Evolutionary conservation across 2,113 vertebrate genomes (phyloP).

Genomic region (Mixornis gularis): DNA sequence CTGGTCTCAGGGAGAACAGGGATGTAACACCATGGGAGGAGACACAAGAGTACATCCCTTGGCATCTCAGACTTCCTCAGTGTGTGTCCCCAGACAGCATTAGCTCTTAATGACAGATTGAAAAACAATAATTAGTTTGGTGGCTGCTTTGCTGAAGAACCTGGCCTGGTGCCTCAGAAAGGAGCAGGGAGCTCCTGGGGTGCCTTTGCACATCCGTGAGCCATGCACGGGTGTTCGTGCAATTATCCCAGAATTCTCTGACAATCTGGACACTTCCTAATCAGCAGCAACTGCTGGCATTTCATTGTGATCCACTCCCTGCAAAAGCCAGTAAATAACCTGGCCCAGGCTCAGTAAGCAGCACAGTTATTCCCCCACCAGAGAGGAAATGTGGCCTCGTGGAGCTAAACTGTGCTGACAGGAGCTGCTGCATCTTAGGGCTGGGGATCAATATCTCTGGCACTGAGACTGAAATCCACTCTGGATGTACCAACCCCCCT

Average conservation of each 20-base stretch:
- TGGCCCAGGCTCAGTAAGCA: background rate
- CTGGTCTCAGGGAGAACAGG: background rate
- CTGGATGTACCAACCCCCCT: accelerated
- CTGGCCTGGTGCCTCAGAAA: background rate
- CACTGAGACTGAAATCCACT: background rate
- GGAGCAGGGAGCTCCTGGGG: background rate
- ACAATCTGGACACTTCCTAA: background rate
- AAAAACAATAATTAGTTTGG: background rate
- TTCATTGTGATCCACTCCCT: background rate
- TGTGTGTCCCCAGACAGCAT: background rate
- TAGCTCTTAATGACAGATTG: background rate
- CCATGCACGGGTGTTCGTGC: accelerated
- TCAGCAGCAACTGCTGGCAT: background rate
- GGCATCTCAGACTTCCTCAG: background rate
- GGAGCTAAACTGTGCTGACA: background rate
- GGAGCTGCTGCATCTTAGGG: background rate
- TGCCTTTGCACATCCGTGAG: background rate
- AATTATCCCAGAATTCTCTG: background rate
- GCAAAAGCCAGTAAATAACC: background rate
- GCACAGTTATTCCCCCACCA: background rate
- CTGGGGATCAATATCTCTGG: background rate
- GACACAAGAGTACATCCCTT: background rate
- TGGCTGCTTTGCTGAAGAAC: background rate
- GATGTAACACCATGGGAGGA: background rate
- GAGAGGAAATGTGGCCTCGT: background rate